A percentile compares a stretch with the other conserved stretches of the same genome.
Evolutionary conservation across 2,797 vertebrate species (phyloP).

Genomic region (Typhlichthys subterraneus): DNA sequence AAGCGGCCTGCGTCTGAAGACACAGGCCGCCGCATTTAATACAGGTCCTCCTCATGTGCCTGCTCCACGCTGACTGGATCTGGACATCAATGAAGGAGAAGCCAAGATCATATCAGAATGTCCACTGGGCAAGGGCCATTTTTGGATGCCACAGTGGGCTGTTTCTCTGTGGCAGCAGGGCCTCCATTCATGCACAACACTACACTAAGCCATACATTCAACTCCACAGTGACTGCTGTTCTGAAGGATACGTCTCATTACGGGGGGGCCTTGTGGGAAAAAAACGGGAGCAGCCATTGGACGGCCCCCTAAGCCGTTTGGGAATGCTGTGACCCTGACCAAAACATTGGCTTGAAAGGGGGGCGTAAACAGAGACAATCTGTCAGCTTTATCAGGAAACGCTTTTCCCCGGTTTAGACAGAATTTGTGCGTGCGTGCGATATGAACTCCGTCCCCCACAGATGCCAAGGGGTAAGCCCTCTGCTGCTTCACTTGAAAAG

Average conservation of each 20-base stretch:
- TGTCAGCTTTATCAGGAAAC: neutral
- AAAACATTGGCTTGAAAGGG: neutral
- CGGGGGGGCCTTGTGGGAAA: neutral
- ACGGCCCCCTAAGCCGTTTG: neutral
- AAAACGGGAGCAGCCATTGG: neutral
- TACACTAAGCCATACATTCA: neutral
- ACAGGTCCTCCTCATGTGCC: neutral
- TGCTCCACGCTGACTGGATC: conserved; percentile 1
- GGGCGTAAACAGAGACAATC: neutral
- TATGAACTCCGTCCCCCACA: conserved; percentile 27
- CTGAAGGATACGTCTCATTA: neutral
- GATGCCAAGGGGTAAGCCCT: conserved; percentile 12
- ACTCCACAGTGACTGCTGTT: neutral
- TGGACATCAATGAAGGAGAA: neutral
- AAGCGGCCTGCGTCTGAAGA: neutral
- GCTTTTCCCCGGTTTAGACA: conserved; percentile 19
- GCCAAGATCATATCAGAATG: neutral
- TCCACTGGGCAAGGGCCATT: neutral
- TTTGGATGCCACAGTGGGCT: conserved; percentile 1
- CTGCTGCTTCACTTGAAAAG: conserved; percentile 4
- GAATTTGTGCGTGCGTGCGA: conserved; percentile 35
- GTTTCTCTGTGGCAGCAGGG: neutral
- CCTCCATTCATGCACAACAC: neutral
- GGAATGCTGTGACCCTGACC: conserved; percentile 2
- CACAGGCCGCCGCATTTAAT: neutral